A percentile compares a stretch with the other conserved stretches of the same genome.
Evolutionary conservation across 2,888 invertebrate species (phyloP).

Genomic region (Trichopria drosophilae): DNA sequence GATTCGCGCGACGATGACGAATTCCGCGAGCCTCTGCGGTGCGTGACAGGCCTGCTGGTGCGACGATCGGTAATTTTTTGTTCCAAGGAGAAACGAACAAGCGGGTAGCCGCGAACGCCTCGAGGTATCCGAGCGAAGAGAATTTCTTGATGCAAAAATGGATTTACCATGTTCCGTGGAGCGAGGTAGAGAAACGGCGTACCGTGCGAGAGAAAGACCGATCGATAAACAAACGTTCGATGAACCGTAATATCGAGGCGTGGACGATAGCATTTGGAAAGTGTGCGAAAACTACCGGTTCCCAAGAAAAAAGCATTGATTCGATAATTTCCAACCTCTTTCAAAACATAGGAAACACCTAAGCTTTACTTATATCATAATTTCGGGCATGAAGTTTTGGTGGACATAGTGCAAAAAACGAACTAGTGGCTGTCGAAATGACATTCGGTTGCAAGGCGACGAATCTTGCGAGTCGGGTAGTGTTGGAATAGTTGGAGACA

Average conservation of each 20-base stretch:
- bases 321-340: background rate
- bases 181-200: constrained; percentile 29
- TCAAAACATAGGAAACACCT: too few species aligned
- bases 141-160: too few species aligned
- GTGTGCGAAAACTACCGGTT: background rate
- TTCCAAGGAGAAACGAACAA: too few species aligned
- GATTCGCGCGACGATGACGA: too few species aligned
- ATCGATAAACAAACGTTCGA: constrained; percentile 39
- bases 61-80: too few species aligned
- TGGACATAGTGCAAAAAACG: too few species aligned
- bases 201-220: constrained; percentile 38
- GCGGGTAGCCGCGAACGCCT: too few species aligned
- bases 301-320: background rate
- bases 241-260: constrained; percentile 37
- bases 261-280: constrained; percentile 20
- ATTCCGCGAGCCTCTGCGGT: too few species aligned
- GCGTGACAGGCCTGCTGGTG: too few species aligned
- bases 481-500: constrained; percentile 19
- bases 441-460: background rate
- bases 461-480: constrained; percentile 3
- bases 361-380: too few species aligned
- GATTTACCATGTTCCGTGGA: constrained; percentile 36
- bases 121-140: constrained; percentile 11
- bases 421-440: constrained; percentile 6
- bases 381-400: too few species aligned